Evolutionary conservation across 2,113 vertebrate species (phyloP).

Genomic region (Arvicanthis niloticus): DNA sequence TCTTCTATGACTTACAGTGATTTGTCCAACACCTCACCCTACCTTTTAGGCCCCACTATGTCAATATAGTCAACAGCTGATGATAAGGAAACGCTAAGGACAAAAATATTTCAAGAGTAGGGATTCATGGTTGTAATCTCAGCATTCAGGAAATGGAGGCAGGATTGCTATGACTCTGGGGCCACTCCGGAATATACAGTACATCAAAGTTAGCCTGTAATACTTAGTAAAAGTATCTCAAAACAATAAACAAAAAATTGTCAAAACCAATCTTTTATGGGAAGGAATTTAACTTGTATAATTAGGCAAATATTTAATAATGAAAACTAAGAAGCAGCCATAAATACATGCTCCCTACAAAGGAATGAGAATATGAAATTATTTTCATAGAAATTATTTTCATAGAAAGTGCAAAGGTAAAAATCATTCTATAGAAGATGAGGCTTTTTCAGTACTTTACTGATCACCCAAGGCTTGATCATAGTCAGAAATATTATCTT

Average conservation of each 20-base stretch:
- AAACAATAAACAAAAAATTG: background rate
- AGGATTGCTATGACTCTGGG: background rate
- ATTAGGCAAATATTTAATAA: background rate
- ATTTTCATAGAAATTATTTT: slow-evolving; percentile 57
- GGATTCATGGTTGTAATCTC: background rate
- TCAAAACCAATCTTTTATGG: slow-evolving; percentile 45
- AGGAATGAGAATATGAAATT: slow-evolving; percentile 48
- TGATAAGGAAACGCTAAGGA: slow-evolving; percentile 56
- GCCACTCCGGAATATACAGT: background rate
- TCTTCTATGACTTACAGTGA: background rate
- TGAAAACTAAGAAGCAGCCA: slow-evolving; percentile 48
- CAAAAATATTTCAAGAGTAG: slow-evolving; percentile 21
- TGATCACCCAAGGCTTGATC: slow-evolving; percentile 1
- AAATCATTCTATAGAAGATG: slow-evolving; percentile 28
- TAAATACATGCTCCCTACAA: slow-evolving; percentile 12
- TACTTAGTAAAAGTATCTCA: background rate
- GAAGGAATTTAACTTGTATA: slow-evolving; percentile 43
- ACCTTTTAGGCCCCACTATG: slow-evolving; percentile 2
- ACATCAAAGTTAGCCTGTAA: background rate
- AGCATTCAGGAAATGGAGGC: background rate
- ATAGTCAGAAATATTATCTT: slow-evolving; percentile 18
- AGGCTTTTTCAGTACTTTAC: slow-evolving; percentile 15
- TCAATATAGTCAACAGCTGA: slow-evolving; percentile 22
- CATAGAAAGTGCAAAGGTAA: slow-evolving; percentile 21
- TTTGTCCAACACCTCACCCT: slow-evolving; percentile 15